phyloP scores from a whole-genome alignment of 2,113 vertebrate genomes.

The Gobio gobio region DNA sequence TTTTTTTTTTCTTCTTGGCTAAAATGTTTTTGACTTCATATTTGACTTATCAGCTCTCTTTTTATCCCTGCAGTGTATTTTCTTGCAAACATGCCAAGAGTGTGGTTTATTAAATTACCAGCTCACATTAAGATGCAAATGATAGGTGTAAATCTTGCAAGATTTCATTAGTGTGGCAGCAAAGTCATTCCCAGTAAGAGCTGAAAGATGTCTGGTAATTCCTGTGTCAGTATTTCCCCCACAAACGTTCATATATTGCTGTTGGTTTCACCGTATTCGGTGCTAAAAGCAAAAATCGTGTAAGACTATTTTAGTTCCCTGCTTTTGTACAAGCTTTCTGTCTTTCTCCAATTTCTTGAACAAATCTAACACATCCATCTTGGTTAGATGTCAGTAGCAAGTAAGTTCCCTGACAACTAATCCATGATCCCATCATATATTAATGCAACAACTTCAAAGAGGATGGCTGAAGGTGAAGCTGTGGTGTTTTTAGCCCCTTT shows the following conservation, averaged over 20 bases:
- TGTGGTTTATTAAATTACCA: slow-evolving; percentile 48
- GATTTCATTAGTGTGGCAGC: slow-evolving; percentile 40
- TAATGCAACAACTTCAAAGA: slow-evolving; percentile 42
- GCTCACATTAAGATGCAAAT: slow-evolving; percentile 53
- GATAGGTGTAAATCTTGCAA: slow-evolving; percentile 51
- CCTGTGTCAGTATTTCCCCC: not conserved
- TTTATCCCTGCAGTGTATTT: slow-evolving; percentile 44
- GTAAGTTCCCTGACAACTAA: slow-evolving; percentile 31
- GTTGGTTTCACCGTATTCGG: slow-evolving; percentile 3
- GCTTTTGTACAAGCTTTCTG: slow-evolving; percentile 22
- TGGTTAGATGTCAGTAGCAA: slow-evolving; percentile 39
- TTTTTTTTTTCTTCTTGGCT: slow-evolving; percentile 17
- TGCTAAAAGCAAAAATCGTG: not conserved
- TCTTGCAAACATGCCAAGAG: slow-evolving; percentile 30
- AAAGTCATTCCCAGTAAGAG: slow-evolving; percentile 42
- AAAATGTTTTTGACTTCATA: slow-evolving; percentile 34
- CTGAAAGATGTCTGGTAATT: slow-evolving; percentile 38
- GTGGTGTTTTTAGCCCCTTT: slow-evolving; percentile 18
- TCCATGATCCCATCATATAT: slow-evolving; percentile 43
- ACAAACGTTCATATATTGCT: not conserved
- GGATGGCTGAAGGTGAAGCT: slow-evolving; percentile 37
- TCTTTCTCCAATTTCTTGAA: slow-evolving; percentile 36
- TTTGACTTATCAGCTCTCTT: slow-evolving; percentile 36
- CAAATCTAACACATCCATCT: slow-evolving; percentile 18
- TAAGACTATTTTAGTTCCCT: not conserved